Base-by-base conservation (phyloP, 2,888 invertebrate species). In the Agrotis clavis region DNA sequence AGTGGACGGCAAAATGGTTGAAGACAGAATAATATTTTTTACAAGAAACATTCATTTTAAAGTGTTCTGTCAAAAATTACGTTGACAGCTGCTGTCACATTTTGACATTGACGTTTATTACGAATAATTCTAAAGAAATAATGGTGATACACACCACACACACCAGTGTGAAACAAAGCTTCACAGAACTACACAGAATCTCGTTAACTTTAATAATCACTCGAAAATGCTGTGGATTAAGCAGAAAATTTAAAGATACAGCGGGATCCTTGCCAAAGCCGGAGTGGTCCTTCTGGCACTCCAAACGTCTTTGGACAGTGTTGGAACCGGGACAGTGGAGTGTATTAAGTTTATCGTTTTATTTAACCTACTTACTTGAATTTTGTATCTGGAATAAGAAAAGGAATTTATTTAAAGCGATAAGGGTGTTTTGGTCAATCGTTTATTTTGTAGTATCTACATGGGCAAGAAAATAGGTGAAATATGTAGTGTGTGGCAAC, bases 191-290 rank as follows among this genome's bases (percentile, higher is more conserved):
- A 71, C 72, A 83, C 78, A 48, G 78, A 82, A 71, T 85, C 93
- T 94, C 93, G 93, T 95, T 94, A 94, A 90, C 88, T 92, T 93
- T 93, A 95, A 94, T 94, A 94, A 94, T 94, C 92, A 91, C 92
- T 91, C 71, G 90, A 93, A 90, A 87, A 88, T 90, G 88, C 93
- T 82, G 88, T 90, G 89, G 90, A 93, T 94, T 91, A 92, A 94
- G 92, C 92, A 89, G 90, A 90, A 90, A 93, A 93, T 94, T 94
- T 93, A 93, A 95, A 95, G 95, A 95, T 92, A 95, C 94, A 94
- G 91, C 91, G 87, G 89, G 88, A 92, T 93, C 93, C 94, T 94
- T 95, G 95, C 95, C 95, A 96, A 94, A 87, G 91, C 78, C 88
- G 71, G 86, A 94, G 94, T 90, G 94, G 88, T 87, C 89, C 92